Conservation (phyloP, 2,113 vertebrate species). For the Montifringilla adamsi region DNA sequence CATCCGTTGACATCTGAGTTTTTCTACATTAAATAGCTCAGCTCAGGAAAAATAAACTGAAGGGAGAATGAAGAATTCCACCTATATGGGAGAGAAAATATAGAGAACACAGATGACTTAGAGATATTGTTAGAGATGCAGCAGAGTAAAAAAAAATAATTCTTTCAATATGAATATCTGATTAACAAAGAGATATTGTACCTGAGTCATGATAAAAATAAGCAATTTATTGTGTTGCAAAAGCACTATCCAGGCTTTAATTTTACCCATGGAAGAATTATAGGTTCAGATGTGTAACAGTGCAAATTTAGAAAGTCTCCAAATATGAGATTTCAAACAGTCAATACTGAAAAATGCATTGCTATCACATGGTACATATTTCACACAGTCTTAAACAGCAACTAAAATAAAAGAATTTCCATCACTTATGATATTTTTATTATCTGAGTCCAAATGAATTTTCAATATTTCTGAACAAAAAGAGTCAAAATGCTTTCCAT, state of each 20-base stretch:
- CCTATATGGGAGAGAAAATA: background rate
- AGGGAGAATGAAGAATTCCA: slow-evolving; percentile 9
- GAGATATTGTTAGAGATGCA: slow-evolving; percentile 2
- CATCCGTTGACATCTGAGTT: background rate
- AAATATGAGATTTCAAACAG: background rate
- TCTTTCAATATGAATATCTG: slow-evolving; percentile 46
- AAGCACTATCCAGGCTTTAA: background rate
- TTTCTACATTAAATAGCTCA: slow-evolving; percentile 21
- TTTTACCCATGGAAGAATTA: background rate
- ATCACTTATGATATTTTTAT: background rate
- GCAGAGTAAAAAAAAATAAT: background rate
- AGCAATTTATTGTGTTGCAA: slow-evolving; percentile 29
- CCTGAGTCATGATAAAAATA: slow-evolving; percentile 3
- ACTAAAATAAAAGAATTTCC: background rate
- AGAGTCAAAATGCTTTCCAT: background rate
- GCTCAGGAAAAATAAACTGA: slow-evolving; percentile 5
- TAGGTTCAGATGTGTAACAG: slow-evolving; percentile 25
- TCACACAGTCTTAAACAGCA: background rate
- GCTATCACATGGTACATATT: background rate
- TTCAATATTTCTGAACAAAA: background rate
- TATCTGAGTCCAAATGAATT: background rate
- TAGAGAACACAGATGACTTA: slow-evolving; percentile 43
- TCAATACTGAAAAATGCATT: background rate
- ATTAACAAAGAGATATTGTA: slow-evolving; percentile 42
- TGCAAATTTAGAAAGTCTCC: background rate